Conservation (phyloP, 2,113 vertebrate species). For the Xiphophorus hellerii region DNA sequence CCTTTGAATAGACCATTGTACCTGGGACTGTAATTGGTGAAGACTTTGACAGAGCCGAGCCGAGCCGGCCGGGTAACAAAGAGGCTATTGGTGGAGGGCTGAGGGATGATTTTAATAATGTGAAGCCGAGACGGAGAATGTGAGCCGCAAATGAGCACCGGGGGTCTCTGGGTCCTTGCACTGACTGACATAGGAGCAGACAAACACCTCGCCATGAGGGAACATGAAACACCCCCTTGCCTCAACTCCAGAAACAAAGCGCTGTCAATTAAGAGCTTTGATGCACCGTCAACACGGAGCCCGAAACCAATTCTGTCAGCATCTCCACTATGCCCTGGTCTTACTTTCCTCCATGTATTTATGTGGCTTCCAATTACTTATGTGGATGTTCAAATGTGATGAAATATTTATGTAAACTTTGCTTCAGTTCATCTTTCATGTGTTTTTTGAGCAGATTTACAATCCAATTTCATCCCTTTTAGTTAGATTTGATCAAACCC, state of each 20-base stretch:
- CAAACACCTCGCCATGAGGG: constrained; percentile 83
- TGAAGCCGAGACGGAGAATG: constrained; percentile 88
- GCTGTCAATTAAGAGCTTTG: constrained; percentile 81
- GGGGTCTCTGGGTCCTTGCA: constrained; percentile 95
- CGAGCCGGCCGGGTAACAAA: constrained; percentile 98
- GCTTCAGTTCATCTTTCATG: constrained; percentile 4
- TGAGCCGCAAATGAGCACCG: constrained; percentile 93
- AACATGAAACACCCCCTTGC: constrained; percentile 84
- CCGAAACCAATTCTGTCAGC: constrained; percentile 74
- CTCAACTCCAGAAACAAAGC: constrained; percentile 74
- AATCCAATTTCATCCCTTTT: neutral
- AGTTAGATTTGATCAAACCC: neutral
- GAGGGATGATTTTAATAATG: constrained; percentile 99
- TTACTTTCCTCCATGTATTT: constrained; percentile 70
- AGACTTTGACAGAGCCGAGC: constrained; percentile 96
- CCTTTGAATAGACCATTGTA: constrained; percentile 99
- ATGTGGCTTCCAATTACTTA: constrained; percentile 78
- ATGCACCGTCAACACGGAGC: constrained; percentile 70
- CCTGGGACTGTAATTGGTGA: constrained; percentile 99
- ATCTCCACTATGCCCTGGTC: constrained; percentile 47
- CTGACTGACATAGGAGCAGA: constrained; percentile 97
- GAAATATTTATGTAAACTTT: constrained; percentile 63
- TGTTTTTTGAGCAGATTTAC: constrained; percentile 3
- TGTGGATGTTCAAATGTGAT: constrained; percentile 64
- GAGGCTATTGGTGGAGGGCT: constrained; percentile 93